phyloP scores from a whole-genome alignment of 2,797 vertebrate genomes.

The Calcarius lapponicus region DNA sequence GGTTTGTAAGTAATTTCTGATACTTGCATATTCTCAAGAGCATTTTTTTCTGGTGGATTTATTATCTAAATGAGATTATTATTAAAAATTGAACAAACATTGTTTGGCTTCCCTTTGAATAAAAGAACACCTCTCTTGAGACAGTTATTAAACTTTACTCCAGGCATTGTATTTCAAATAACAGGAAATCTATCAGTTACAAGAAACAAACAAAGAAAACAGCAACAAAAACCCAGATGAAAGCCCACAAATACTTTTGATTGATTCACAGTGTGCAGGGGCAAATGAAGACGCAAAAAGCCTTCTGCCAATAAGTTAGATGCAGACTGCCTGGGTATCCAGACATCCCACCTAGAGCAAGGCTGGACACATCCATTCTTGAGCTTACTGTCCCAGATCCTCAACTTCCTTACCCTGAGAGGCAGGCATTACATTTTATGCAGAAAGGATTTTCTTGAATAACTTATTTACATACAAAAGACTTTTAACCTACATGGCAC shows the following conservation, averaged over 20 bases:
- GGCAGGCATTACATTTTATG: background rate
- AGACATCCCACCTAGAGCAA: background rate
- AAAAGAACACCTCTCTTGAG: slow-evolving; percentile 6
- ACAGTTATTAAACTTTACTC: background rate
- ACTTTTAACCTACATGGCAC: background rate
- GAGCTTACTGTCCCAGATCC: background rate
- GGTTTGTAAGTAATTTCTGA: background rate
- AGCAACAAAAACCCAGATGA: background rate
- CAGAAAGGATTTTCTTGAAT: background rate
- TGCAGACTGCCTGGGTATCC: background rate
- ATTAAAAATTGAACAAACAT: slow-evolving; percentile 26
- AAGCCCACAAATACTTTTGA: background rate
- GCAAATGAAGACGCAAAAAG: background rate
- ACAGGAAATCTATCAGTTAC: background rate
- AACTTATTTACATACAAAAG: background rate
- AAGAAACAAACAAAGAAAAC: background rate
- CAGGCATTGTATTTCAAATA: background rate
- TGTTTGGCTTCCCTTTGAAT: slow-evolving; percentile 16
- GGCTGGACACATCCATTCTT: background rate
- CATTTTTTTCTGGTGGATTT: slow-evolving; percentile 14
- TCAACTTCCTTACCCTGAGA: background rate
- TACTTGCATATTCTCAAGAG: background rate
- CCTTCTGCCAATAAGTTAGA: background rate
- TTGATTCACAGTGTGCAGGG: background rate
- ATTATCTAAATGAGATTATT: slow-evolving; percentile 11